Base-by-base conservation (phyloP, 2,888 invertebrate genomes). In the Leptopilina drosophilae region DNA sequence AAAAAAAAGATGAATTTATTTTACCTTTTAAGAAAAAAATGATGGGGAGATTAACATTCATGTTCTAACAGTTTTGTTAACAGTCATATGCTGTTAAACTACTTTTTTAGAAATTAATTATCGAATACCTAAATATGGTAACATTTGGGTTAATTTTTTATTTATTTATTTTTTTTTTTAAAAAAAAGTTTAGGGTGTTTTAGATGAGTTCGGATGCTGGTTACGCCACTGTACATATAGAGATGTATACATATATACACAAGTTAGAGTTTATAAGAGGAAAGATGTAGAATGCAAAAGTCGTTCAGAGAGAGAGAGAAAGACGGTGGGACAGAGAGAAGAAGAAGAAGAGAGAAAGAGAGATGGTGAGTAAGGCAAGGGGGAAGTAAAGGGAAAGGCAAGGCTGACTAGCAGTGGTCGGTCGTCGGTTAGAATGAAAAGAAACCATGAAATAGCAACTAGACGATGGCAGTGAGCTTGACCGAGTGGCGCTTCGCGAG, bases 401-500 rank as follows among this genome's bases (percentile, higher is more conserved):
- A 87, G 86, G 84, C 85, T 87, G 87, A 87, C 83, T 85, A 83
- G 84, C 81, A 84, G 81, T 82, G 78, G 12, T 64, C 78, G 81
- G 75, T 77, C 11, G 78, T 64, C 65, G 20, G 64, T 76, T 14
- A 73, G 53, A 73, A 59, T 69, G 76, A 77, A 80, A 78, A 79
- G 80, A 78, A 76, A 66, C 69, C 78, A 69, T 73, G 77, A 78
- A 79, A 78, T 83, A 81, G 83, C 82, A 84, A 84, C 67, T 85
- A 83, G 87, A 88, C 84, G 88, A 88, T 89, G 89, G 89, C 88
- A 89, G 89, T 89, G 89, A 89, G 89, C 89, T 89, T 89, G 89
- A 89, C 90, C 90, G 89, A 90, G 90, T 90, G 90, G 90, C 90
- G 90, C 90, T 89, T 87, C 88, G 87, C 89, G 89, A 90, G 89